These are phyloP conservation scores for Myoxocephalus aenaeus DNA, from an alignment of 2,797 vertebrate species.

Conservation along the genomic window DNA sequence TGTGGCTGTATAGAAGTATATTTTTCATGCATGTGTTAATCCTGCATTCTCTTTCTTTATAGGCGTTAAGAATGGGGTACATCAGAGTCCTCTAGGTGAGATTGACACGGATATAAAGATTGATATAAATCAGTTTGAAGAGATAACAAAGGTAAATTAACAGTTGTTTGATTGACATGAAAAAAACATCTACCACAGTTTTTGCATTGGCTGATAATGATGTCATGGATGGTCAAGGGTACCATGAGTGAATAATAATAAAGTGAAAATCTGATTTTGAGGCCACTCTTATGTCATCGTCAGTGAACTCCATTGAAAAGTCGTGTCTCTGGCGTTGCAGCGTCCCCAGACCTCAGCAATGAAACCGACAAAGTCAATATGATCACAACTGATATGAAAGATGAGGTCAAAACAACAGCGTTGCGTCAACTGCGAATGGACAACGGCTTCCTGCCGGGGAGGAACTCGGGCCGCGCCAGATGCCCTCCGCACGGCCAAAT, in stretches of 20 bases:
- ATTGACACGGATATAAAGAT: neutral
- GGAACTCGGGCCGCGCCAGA: slow-evolving; percentile 34
- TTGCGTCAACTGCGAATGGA: neutral
- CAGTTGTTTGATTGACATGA: neutral
- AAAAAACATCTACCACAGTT: neutral
- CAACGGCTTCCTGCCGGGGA: slow-evolving; percentile 23
- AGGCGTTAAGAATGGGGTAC: too few species aligned
- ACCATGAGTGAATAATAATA: slow-evolving; percentile 14
- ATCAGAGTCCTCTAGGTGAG: neutral
- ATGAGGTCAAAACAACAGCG: neutral
- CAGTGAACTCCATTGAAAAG: neutral
- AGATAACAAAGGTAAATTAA: neutral
- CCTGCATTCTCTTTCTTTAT: neutral
- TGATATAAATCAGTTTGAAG: neutral
- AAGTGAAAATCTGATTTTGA: neutral
- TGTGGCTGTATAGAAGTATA: too few species aligned
- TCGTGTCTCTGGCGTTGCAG: neutral
- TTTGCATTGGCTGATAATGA: neutral
- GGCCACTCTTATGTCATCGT: neutral
- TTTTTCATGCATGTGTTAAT: too few species aligned
- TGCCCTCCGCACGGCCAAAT: slow-evolving; percentile 41
- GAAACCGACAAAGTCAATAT: neutral
- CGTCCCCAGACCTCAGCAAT: neutral
- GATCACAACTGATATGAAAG: neutral
- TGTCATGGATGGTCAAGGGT: neutral